Conservation (phyloP, 1,140 invertebrate species). For the Eumaeus atala region DNA sequence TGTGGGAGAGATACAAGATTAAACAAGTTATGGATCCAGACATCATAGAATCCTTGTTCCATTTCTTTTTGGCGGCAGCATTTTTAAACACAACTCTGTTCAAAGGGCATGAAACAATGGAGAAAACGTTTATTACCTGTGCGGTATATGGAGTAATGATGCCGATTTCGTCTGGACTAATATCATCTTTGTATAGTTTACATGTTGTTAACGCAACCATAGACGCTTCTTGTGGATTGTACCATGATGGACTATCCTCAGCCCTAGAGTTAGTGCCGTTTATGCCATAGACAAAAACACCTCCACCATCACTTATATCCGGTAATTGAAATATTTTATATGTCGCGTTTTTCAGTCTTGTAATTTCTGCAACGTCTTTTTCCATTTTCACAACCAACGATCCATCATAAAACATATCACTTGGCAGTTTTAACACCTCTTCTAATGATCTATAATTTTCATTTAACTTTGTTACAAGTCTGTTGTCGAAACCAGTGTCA, state of each 20-base stretch:
- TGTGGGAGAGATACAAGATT: no score
- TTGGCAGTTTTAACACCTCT: constrained; percentile 84
- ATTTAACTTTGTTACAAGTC: constrained; percentile 81
- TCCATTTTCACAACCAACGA: constrained; percentile 77
- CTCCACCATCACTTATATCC: constrained; percentile 66
- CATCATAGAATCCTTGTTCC: no score
- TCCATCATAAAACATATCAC: constrained; percentile 87
- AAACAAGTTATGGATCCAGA: no score
- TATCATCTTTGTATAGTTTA: constrained; percentile 78
- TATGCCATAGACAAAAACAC: constrained; percentile 89
- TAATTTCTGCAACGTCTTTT: constrained; percentile 44
- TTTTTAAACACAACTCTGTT: no score
- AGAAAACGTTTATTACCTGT: constrained; percentile 80
- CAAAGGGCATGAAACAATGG: no score
- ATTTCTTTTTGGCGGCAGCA: no score
- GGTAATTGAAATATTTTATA: constrained; percentile 48
- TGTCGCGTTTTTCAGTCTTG: constrained; percentile 49
- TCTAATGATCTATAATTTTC: constrained; percentile 88
- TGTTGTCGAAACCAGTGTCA: constrained; percentile 77
- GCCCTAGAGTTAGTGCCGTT: constrained; percentile 83
- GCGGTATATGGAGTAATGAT: constrained; percentile 95
- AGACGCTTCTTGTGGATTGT: constrained; percentile 89
- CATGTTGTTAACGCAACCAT: constrained; percentile 78
- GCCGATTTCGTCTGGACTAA: constrained; percentile 85
- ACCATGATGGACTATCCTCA: constrained; percentile 89